A percentile compares a stretch with the other conserved stretches of the same genome.
These are phyloP conservation scores for Sebastes matsubarae DNA, from an alignment of 2,797 vertebrate genomes.

Conservation along the genomic window DNA sequence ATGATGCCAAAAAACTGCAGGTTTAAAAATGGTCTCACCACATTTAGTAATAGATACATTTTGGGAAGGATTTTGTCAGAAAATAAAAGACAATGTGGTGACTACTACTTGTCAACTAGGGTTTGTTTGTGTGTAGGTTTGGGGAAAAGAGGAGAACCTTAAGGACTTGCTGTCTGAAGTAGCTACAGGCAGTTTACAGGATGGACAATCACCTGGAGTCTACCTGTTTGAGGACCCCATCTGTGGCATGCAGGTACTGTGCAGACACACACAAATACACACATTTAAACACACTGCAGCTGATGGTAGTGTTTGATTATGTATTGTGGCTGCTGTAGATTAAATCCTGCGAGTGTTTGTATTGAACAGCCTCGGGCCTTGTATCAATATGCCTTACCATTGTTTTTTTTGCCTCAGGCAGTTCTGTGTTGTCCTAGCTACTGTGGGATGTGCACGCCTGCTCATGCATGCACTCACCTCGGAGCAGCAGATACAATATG, in stretches of 20 bases:
- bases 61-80: too few species aligned
- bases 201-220: constrained; percentile 96
- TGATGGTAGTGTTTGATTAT: not conserved
- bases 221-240: constrained; percentile 98
- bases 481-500: not conserved
- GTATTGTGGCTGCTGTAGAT: not conserved
- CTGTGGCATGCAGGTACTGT: constrained; percentile 95
- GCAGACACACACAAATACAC: not conserved
- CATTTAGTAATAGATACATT: too few species aligned
- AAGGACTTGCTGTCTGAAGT: constrained; percentile 95
- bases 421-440: not conserved
- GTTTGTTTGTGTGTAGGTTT: constrained; percentile 78
- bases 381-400: constrained; percentile 22
- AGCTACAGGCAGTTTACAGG: constrained; percentile 95
- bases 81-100: too few species aligned
- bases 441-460: not conserved
- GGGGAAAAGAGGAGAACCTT: constrained; percentile 97
- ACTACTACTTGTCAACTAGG: too few species aligned
- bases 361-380: constrained; percentile 3
- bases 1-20: too few species aligned
- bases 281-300: not conserved
- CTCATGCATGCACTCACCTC: not conserved
- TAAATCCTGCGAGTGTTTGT: not conserved
- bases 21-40: not conserved
- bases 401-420: constrained; percentile 21